These are phyloP conservation scores for Poecilia velifera DNA, from an alignment of 2,797 vertebrate species.

Conservation along the genomic window DNA sequence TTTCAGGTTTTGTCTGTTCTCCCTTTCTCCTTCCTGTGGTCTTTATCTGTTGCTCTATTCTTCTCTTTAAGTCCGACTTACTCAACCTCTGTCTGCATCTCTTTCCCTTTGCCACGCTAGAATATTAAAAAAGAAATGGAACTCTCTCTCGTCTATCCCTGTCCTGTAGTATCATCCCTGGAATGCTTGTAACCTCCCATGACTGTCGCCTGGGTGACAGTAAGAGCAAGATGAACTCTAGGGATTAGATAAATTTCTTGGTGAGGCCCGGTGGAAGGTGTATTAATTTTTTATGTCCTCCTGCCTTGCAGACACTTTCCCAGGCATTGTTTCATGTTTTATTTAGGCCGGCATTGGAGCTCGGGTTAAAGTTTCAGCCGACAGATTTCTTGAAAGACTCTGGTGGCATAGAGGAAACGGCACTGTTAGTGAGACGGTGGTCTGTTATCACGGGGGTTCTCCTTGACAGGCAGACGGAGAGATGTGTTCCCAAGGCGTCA, in stretches of 20 bases:
- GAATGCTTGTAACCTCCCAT: slow-evolving; percentile 62
- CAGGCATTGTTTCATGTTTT: slow-evolving; percentile 83
- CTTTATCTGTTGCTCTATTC: slow-evolving; percentile 22
- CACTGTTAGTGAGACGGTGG: slow-evolving; percentile 48
- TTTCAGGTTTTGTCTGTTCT: slow-evolving; percentile 45
- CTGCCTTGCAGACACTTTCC: slow-evolving; percentile 75
- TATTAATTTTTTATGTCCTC: slow-evolving; percentile 81
- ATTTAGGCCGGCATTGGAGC: slow-evolving; percentile 76
- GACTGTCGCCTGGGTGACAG: slow-evolving; percentile 71
- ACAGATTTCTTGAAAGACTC: slow-evolving; percentile 56
- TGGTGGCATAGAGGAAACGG: slow-evolving; percentile 65
- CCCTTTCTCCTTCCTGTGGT: slow-evolving; percentile 13
- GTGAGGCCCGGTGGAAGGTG: slow-evolving; percentile 66
- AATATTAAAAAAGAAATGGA: slow-evolving; percentile 56
- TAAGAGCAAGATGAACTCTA: slow-evolving; percentile 70
- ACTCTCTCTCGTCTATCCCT: slow-evolving; percentile 38
- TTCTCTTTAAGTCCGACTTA: slow-evolving; percentile 36
- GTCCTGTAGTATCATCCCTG: slow-evolving; percentile 56
- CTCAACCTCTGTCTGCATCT: slow-evolving; percentile 16
- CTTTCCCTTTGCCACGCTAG: slow-evolving; percentile 30
- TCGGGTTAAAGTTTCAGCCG: slow-evolving; percentile 77
- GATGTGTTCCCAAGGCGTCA: slow-evolving; percentile 7
- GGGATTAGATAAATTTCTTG: slow-evolving; percentile 77
- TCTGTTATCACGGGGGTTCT: slow-evolving; percentile 58
- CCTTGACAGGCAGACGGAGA: slow-evolving; percentile 15